phyloP scores from a whole-genome alignment of 2,888 invertebrate species.

The Dascillus cervinus region DNA sequence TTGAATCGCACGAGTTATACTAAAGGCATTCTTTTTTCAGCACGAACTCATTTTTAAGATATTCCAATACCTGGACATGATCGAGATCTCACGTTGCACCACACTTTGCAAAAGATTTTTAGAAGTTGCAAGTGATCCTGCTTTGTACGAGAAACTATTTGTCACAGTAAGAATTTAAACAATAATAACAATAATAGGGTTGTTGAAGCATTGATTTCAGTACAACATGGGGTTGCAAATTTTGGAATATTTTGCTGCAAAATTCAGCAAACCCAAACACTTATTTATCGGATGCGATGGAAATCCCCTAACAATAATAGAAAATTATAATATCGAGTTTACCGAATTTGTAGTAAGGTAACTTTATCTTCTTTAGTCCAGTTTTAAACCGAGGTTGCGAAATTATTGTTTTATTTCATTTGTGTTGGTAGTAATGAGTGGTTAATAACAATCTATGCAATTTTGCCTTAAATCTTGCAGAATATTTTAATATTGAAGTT shows the following conservation, averaged over 20 bases:
- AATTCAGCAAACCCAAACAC: conserved; percentile 24
- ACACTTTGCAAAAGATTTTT: conserved; percentile 27
- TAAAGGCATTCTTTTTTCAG: conserved; percentile 18
- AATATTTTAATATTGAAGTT: too few species aligned
- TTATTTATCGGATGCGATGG: too few species aligned
- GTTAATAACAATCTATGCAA: too few species aligned
- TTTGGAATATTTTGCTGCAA: conserved; percentile 27
- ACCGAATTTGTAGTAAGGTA: too few species aligned
- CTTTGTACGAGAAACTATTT: conserved; percentile 25
- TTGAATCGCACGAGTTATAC: conserved; percentile 1
- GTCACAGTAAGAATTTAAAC: conserved; percentile 23
- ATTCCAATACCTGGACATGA: conserved; percentile 27
- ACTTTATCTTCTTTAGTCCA: too few species aligned
- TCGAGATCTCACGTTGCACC: conserved; percentile 26
- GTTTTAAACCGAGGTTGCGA: too few species aligned
- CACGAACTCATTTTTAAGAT: conserved; percentile 25
- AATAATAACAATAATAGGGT: background rate
- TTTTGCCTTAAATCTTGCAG: too few species aligned
- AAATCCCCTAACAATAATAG: too few species aligned
- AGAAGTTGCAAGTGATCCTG: conserved; percentile 25
- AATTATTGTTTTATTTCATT: too few species aligned
- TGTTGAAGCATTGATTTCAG: conserved; percentile 15
- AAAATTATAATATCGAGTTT: too few species aligned
- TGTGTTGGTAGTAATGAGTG: too few species aligned
- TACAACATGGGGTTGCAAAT: conserved; percentile 27